Evolutionary conservation across 2,888 invertebrate genomes (phyloP).

Genomic region (Cantharis rufa): DNA sequence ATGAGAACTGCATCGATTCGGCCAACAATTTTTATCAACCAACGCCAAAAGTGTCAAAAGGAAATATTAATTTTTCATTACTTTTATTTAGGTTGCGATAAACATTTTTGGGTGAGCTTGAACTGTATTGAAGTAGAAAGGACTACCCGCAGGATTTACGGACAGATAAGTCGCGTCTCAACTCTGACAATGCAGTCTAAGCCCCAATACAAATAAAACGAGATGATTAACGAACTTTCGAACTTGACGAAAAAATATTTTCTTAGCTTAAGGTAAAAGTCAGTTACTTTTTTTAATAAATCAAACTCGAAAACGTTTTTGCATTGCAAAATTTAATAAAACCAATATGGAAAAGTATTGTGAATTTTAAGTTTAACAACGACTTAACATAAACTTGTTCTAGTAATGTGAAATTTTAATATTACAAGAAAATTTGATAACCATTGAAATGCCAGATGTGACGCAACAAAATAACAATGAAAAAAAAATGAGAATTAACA

Average conservation of each 20-base stretch:
- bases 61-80: background rate
- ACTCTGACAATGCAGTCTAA: background rate
- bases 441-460: background rate
- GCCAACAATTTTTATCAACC: background rate
- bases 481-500: background rate
- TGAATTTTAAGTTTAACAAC: background rate
- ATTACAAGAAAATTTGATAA: background rate
- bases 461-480: background rate
- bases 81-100: background rate
- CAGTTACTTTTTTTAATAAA: background rate
- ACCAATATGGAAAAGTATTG: background rate
- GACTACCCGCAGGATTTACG: background rate
- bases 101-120: background rate
- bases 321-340: background rate
- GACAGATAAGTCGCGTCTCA: background rate
- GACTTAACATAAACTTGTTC: background rate
- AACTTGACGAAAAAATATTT: background rate
- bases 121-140: background rate
- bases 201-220: background rate
- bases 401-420: background rate
- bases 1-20: background rate
- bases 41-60: background rate
- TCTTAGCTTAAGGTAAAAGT: background rate
- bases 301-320: background rate
- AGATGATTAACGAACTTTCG: background rate